A percentile compares a stretch with the other conserved stretches of the same genome.
phyloP scores from a whole-genome alignment of 2,113 vertebrate species.

The Pangasianodon gigas region DNA sequence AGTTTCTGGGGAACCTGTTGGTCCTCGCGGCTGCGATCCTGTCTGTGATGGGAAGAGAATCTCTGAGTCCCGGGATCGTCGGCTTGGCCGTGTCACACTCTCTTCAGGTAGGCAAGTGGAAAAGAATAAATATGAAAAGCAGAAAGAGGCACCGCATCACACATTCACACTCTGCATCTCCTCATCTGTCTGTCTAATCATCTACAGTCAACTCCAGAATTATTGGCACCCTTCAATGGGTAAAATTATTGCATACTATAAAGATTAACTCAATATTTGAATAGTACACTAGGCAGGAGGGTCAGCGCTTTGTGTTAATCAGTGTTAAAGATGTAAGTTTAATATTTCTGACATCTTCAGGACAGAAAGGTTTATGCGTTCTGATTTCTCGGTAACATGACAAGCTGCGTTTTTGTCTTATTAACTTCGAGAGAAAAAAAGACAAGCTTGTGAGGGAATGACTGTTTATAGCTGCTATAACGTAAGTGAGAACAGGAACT shows the following conservation, averaged over 20 bases:
- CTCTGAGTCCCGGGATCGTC: conserved; percentile 84
- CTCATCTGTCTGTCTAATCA: not conserved
- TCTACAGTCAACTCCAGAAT: not conserved
- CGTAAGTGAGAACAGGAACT: too few species aligned
- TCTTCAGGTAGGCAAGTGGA: conserved; percentile 80
- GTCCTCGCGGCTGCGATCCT: conserved; percentile 83
- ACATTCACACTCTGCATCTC: not conserved
- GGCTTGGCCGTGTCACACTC: conserved; percentile 88
- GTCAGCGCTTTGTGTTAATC: not conserved
- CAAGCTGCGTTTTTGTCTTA: too few species aligned
- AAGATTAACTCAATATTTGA: not conserved
- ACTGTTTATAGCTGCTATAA: too few species aligned
- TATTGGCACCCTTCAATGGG: not conserved
- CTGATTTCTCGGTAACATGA: too few species aligned
- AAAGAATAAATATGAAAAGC: not conserved
- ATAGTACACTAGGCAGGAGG: not conserved
- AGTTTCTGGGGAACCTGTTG: conserved; percentile 85
- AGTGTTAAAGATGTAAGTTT: too few species aligned
- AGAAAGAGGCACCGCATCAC: not conserved
- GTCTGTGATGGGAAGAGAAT: conserved; percentile 77
- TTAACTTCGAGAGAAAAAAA: too few species aligned
- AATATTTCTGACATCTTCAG: too few species aligned
- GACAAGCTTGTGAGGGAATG: too few species aligned
- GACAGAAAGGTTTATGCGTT: too few species aligned
- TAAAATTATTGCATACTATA: not conserved